phyloP scores from a whole-genome alignment of 1,140 invertebrate species.

The Meloidogyne chitwoodi region DNA sequence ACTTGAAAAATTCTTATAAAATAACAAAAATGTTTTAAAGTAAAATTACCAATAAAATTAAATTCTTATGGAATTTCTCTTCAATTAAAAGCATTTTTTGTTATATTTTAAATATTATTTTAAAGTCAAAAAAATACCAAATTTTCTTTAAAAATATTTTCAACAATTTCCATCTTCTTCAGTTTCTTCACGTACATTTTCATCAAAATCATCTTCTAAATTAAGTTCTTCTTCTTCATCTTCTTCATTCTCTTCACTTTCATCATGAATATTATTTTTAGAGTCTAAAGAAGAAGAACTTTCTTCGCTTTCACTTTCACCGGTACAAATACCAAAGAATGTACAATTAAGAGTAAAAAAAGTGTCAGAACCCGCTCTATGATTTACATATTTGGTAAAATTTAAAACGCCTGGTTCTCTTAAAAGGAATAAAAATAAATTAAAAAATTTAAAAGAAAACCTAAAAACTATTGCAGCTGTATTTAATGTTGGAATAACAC shows the following conservation, averaged over 20 bases:
- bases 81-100: too few relatives aligned
- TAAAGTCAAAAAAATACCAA: too few relatives aligned
- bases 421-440: not conserved
- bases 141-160: too few relatives aligned
- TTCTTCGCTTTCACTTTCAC: conserved; percentile 24
- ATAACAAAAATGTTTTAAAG: too few relatives aligned
- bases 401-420: conserved; percentile 46
- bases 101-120: too few relatives aligned
- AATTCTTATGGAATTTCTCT: too few relatives aligned
- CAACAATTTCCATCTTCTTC: not conserved
- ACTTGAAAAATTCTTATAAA: too few relatives aligned
- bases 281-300: conserved; percentile 20
- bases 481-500: conserved; percentile 33
- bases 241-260: not conserved
- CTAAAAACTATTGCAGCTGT: conserved; percentile 38
- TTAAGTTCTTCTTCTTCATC: not conserved
- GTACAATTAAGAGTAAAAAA: conserved; percentile 37
- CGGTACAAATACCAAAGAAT: conserved; percentile 35
- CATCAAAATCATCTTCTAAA: not conserved
- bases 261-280: not conserved
- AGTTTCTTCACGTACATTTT: not conserved
- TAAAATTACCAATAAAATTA: too few relatives aligned
- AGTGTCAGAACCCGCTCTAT: conserved; percentile 17
- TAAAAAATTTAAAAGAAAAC: not conserved
- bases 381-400: conserved; percentile 46